These are phyloP conservation scores for Corapipo altera DNA, from an alignment of 2,113 vertebrate genomes.

Conservation along the genomic window DNA sequence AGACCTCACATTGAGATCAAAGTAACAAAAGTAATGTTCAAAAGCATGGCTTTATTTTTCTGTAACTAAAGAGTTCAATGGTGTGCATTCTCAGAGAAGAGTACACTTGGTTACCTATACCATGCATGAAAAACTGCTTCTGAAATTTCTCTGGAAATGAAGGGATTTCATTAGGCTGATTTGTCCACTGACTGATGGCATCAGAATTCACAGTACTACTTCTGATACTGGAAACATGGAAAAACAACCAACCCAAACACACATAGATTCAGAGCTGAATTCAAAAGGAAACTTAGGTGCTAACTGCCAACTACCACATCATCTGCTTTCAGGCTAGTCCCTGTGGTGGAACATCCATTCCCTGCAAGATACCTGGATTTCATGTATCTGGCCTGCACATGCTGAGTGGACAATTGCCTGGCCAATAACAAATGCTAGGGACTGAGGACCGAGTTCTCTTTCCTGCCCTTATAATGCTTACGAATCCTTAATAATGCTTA, in stretches of 20 bases:
- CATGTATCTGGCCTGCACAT: background rate
- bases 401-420: background rate
- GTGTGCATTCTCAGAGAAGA: background rate
- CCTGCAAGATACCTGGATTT: background rate
- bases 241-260: background rate
- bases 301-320: background rate
- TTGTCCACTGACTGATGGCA: background rate
- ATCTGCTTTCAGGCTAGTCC: background rate
- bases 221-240: background rate
- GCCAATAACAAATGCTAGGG: background rate
- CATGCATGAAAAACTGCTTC: background rate
- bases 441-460: background rate
- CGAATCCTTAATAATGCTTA: background rate
- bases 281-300: background rate
- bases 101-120: background rate
- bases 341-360: background rate
- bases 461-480: background rate
- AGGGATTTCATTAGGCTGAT: background rate
- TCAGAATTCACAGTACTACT: background rate
- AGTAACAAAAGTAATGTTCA: background rate
- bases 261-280: background rate
- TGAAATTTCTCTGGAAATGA: background rate
- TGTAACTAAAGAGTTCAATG: background rate
- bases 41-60: background rate
- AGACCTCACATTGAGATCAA: background rate